Conservation (phyloP, 2,797 vertebrate genomes). For the Trichosurus vulpecula region DNA sequence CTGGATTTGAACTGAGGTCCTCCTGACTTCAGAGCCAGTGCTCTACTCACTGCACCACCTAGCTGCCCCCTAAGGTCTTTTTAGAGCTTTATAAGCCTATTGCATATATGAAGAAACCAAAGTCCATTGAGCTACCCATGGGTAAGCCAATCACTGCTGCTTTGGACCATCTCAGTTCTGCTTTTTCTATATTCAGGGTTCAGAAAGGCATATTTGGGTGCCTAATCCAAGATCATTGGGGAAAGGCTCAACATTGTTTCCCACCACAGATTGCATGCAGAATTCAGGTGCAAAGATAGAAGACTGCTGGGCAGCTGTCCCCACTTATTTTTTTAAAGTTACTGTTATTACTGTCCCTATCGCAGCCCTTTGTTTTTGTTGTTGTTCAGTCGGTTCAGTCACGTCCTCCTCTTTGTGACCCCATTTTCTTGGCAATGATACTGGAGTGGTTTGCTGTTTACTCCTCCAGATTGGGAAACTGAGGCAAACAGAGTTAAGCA, state of each 20-base stretch:
- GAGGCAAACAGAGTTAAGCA: neutral
- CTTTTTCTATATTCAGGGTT: neutral
- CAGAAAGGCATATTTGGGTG: neutral
- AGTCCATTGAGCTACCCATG: neutral
- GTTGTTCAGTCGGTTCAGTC: neutral
- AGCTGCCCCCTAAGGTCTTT: no score
- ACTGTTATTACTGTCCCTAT: neutral
- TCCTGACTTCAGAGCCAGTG: no score
- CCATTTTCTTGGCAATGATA: neutral
- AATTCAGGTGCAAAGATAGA: neutral
- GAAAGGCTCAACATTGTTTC: neutral
- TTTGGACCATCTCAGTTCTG: neutral
- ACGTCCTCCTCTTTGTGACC: neutral
- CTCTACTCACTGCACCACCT: no score
- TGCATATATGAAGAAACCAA: neutral
- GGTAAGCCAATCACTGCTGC: accelerated
- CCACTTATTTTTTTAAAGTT: neutral
- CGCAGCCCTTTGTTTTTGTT: neutral
- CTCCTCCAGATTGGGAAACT: neutral
- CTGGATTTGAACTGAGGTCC: no score
- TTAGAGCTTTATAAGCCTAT: neutral
- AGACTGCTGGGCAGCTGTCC: accelerated
- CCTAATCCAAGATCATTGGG: neutral
- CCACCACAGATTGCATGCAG: neutral
- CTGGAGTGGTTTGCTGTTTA: neutral